These are phyloP conservation scores for Cecidostiba fungosa DNA, from an alignment of 2,888 invertebrate species.

Conservation along the genomic window DNA sequence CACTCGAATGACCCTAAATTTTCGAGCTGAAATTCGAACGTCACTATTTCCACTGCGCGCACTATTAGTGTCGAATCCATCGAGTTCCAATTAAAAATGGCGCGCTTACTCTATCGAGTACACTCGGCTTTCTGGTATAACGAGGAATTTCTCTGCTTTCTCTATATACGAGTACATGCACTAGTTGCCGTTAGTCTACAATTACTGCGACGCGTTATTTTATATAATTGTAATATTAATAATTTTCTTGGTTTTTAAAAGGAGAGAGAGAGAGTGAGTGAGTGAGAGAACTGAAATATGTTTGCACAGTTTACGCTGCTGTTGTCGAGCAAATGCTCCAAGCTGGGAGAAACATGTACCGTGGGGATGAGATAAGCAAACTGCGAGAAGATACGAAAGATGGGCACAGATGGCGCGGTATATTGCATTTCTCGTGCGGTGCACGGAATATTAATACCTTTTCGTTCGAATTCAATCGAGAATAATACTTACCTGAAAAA, in stretches of 20 bases:
- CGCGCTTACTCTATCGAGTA: neutral
- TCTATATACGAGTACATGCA: neutral
- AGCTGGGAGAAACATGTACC: conserved; percentile 21
- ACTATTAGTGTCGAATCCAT: neutral
- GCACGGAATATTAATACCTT: neutral
- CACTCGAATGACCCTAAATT: conserved; percentile 32
- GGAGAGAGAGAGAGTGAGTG: neutral
- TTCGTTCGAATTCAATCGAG: no score
- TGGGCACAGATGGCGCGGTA: neutral
- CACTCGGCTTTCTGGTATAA: neutral
- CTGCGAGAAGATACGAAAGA: neutral
- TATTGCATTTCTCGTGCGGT: neutral
- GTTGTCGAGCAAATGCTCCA: neutral
- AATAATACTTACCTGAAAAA: no score
- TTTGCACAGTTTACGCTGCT: conserved; percentile 18
- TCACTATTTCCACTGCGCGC: neutral
- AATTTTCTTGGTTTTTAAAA: neutral
- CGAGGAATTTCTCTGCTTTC: neutral
- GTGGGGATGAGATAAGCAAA: conserved; percentile 32
- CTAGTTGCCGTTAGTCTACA: no score
- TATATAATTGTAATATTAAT: no score
- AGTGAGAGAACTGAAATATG: no score
- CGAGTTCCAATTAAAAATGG: conserved; percentile 10
- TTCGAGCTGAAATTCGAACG: neutral
- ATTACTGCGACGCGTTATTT: no score